A percentile compares a stretch with the other conserved stretches of the same genome.
Evolutionary conservation across 2,888 invertebrate genomes (phyloP).

Genomic region (Apodemia mormo): DNA sequence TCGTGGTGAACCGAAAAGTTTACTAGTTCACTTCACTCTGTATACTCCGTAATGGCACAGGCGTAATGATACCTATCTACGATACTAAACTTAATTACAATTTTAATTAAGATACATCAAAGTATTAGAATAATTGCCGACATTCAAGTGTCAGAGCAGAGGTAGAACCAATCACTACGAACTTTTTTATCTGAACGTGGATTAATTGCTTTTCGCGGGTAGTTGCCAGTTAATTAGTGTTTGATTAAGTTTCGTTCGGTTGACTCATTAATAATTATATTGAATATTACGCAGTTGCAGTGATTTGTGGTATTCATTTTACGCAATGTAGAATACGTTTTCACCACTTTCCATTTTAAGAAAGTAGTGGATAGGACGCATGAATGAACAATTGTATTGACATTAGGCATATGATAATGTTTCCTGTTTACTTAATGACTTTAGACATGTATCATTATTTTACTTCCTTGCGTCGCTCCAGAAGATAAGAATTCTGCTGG

Average conservation of each 20-base stretch:
- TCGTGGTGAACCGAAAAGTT: no score
- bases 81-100: no score
- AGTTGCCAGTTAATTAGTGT: neutral
- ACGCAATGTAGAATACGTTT: constrained; percentile 14
- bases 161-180: neutral
- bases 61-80: no score
- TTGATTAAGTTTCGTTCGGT: neutral
- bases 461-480: no score
- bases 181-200: neutral
- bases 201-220: constrained; percentile 8
- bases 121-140: neutral
- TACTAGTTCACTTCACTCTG: no score
- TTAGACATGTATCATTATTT: neutral
- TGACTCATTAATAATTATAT: neutral
- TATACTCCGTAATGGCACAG: no score
- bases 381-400: constrained; percentile 12
- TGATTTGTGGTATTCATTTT: constrained; percentile 12
- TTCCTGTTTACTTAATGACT: neutral
- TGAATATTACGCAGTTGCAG: neutral
- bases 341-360: constrained; percentile 10
- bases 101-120: neutral
- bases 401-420: constrained; percentile 4
- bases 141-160: neutral
- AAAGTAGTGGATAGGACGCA: constrained; percentile 6
- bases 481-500: no score